These are phyloP conservation scores for Agriopis leucophaearia DNA, from an alignment of 2,888 invertebrate species.

Conservation along the genomic window DNA sequence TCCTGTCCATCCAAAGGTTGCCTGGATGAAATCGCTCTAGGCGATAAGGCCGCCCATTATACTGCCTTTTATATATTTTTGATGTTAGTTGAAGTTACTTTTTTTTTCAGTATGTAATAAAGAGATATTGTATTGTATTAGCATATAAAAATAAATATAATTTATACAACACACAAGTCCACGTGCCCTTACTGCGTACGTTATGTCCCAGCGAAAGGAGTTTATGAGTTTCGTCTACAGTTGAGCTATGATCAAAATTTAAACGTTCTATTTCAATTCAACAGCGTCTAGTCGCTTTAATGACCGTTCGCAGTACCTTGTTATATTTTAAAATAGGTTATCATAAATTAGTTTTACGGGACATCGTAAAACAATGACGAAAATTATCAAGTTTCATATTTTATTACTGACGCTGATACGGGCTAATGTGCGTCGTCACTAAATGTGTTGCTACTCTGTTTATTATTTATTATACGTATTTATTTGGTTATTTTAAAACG, in stretches of 20 bases:
- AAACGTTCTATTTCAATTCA: slow-evolving; percentile 44
- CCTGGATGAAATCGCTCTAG: too few relatives aligned
- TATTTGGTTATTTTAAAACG: not conserved
- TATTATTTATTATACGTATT: not conserved
- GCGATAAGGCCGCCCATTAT: too few relatives aligned
- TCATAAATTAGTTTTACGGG: slow-evolving; percentile 36
- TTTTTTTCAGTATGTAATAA: too few relatives aligned
- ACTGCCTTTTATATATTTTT: too few relatives aligned
- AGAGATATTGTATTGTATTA: too few relatives aligned
- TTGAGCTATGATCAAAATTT: slow-evolving; percentile 35
- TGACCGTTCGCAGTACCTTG: slow-evolving; percentile 31
- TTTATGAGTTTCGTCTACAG: slow-evolving; percentile 46
- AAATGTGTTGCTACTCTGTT: not conserved
- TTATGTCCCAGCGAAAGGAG: slow-evolving; percentile 24
- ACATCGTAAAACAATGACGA: slow-evolving; percentile 34
- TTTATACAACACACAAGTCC: not conserved
- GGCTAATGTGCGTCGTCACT: slow-evolving; percentile 5
- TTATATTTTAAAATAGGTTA: slow-evolving; percentile 42
- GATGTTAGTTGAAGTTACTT: too few relatives aligned
- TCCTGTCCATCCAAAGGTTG: too few relatives aligned
- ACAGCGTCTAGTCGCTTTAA: slow-evolving; percentile 45
- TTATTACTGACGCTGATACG: slow-evolving; percentile 11
- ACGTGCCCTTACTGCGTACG: slow-evolving; percentile 19
- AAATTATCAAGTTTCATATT: slow-evolving; percentile 37
- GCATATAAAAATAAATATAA: not conserved